Percentiles rank a stretch among this genome's conserved stretches.
Conservation (phyloP, 2,797 vertebrate species). For the Pterois miles region DNA sequence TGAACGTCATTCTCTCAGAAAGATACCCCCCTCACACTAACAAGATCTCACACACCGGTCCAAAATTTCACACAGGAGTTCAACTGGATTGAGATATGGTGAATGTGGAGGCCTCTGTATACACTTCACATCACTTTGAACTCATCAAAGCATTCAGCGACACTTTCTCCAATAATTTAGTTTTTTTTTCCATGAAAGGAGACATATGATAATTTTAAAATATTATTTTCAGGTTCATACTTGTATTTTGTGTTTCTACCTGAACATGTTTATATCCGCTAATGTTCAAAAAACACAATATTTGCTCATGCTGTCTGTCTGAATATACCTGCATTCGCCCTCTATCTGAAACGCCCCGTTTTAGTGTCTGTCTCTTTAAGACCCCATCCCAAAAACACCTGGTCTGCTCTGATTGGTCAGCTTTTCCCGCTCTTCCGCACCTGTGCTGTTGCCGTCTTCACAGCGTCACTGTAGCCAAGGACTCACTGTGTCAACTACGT, state of each 20-base stretch:
- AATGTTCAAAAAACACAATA: background rate
- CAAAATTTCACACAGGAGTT: background rate
- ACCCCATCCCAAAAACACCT: background rate
- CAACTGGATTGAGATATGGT: no score
- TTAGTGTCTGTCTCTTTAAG: background rate
- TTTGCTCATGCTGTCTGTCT: background rate
- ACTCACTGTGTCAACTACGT: background rate
- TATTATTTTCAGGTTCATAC: no score
- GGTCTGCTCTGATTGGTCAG: background rate
- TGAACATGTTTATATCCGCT: background rate
- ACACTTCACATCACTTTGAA: no score
- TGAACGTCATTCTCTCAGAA: background rate
- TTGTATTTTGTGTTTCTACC: background rate
- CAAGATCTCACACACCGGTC: no score
- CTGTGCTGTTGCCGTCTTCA: background rate
- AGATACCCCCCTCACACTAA: no score
- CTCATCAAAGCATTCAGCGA: background rate
- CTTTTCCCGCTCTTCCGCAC: background rate
- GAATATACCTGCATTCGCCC: background rate
- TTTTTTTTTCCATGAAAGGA: background rate
- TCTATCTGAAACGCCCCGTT: background rate
- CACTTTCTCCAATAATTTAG: background rate
- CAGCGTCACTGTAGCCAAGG: background rate
- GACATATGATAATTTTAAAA: background rate
- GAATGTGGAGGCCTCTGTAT: background rate